Base-by-base conservation (phyloP, 2,888 invertebrate species). In the Phragmatobia fuliginosa region DNA sequence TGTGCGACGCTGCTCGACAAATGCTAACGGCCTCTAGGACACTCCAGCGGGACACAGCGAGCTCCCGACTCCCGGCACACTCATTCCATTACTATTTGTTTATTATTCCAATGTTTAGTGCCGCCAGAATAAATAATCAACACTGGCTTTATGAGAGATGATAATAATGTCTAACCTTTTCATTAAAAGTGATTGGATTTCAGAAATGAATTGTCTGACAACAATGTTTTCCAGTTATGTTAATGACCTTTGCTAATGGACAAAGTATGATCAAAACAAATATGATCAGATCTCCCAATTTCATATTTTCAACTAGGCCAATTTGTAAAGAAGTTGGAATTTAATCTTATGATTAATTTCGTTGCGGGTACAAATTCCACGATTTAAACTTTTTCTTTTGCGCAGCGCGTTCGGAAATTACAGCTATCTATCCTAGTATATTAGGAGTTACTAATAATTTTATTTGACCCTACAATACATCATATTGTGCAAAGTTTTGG, bases 11-110 rank as follows among this genome's bases (percentile, higher is more conserved):
- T 92, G 90, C 92, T 90, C 93, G 90, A 91, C 92, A 93, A 94
- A 94, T 94, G 94, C 92, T 95, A 95, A 95, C 90, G 94, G 91
- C 94, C 94, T 93, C 92, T 92, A 92, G 94, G 94, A 90, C 90
- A 89, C 92, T 91, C 91, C 92, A 92, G 92, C 85, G 85, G 79
- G 80, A 79, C 72, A 77, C 66, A 63, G 58, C 72, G 68, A 79
- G 72, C 65, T 71, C 72, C 65, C 60, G 70, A 68, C 45, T 69
- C 73, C 70, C 72, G 74, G 71, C 68, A 67, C 73, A 73, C 78
- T 73, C 70, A 72, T 74, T 75, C 63, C 76, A 72, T 72, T 75
- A 71, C 72, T 75, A 80, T 75, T 77, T 76, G 74, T 80, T 79
- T 85, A 76, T 73, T 73, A 71, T 74, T 76, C 68, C 61, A 74